phyloP scores from a whole-genome alignment of 2,113 vertebrate genomes.

The Gymnogyps californianus region DNA sequence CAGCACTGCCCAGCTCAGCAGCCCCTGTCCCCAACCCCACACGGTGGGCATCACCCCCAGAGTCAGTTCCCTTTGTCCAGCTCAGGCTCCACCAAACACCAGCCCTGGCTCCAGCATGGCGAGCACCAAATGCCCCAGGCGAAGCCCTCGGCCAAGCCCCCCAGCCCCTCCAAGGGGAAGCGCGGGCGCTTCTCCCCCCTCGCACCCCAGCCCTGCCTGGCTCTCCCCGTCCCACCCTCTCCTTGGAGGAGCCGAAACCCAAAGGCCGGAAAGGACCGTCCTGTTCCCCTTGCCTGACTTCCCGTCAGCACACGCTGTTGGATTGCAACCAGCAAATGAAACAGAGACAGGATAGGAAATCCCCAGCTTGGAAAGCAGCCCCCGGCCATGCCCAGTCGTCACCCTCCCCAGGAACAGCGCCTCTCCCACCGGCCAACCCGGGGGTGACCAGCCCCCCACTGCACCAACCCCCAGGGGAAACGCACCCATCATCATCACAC shows the following conservation, averaged over 20 bases:
- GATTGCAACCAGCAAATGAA: neutral
- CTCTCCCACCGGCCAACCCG: rapidly evolving
- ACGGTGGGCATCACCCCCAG: rapidly evolving
- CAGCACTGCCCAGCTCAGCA: neutral
- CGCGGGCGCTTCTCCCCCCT: rapidly evolving
- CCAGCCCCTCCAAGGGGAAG: neutral
- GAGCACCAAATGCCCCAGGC: rapidly evolving
- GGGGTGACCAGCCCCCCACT: neutral
- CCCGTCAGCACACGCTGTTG: conserved; percentile 19
- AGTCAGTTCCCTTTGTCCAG: rapidly evolving
- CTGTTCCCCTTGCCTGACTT: conserved; percentile 45
- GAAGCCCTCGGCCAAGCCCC: neutral
- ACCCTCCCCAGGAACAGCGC: neutral
- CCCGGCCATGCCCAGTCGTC: neutral
- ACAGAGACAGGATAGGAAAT: conserved; percentile 14
- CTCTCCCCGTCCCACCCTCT: conserved; percentile 32
- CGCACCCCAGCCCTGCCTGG: neutral
- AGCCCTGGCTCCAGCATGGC: rapidly evolving
- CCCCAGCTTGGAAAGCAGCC: neutral
- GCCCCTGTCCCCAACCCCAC: neutral
- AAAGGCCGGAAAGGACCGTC: conserved; percentile 42
- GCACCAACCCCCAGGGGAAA: rapidly evolving
- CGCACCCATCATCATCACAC: neutral
- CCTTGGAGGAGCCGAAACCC: conserved; percentile 5
- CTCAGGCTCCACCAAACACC: neutral